Base-by-base conservation (phyloP, 2,888 invertebrate genomes). In the Melanotus villosus region DNA sequence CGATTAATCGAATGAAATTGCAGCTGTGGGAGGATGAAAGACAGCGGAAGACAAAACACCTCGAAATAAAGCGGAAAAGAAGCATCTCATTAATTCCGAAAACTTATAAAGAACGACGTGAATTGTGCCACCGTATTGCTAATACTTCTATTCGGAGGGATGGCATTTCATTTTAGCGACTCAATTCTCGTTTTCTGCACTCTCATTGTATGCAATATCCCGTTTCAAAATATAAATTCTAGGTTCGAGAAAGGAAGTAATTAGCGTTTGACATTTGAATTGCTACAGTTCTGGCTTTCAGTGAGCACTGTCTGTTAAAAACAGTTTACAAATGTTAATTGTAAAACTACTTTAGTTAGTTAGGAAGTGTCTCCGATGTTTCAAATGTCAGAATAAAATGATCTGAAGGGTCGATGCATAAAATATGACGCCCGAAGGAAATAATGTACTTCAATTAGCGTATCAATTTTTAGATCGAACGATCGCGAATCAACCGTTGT, bases 211-310 rank as follows among this genome's bases (percentile, higher is more conserved):
- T 67, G 45, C 67, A 60, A 56, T 45, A 43, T 45, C 54, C 34
- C 56, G 16, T 43, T 65, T 54, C 38, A 38, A 58, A 58, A 41
- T 60, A 21, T 52, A 56, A 52, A 50, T 59, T 23, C 52, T 45
- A 54, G 56, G 23, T 32, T 26, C 36, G 23, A 16, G 45, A 65
- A 60, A 63, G 68, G 63, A 68, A 68, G 41, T 63, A 68, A 68
- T 68, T 68, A 62, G 26, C 38, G 45, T 54, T 45, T 68, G 68
- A 68, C 68, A 63, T 63, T 62, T 63, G 38, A 62, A 68, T 57
- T 47, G 62, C 67, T 41, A 57, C 62, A 56, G 34, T 38, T 68
- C 41, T 26, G 36, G 23, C 54, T 57, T 57, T 62, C 36, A 60
- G 18, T 14, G 30, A n/a, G n/a, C 34, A 21, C 58, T 9, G 30